Base-by-base conservation (phyloP, 2,113 vertebrate genomes). In the Deroptyus accipitrinus region DNA sequence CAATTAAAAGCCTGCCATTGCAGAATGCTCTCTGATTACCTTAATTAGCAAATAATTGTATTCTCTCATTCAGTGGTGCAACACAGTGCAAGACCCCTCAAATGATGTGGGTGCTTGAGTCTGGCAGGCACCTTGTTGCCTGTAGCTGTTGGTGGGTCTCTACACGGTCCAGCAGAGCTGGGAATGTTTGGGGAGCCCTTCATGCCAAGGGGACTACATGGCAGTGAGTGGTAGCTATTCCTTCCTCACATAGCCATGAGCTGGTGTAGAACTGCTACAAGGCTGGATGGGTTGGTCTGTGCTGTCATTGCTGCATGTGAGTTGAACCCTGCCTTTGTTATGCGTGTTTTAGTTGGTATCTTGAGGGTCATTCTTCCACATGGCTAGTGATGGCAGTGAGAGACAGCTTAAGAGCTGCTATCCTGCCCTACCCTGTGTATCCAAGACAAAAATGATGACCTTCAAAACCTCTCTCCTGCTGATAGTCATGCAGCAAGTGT, bases 11-110 rank as follows among this genome's bases (percentile, higher is more conserved):
- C 44, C 51, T 94, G 95, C 91, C 85, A 95, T 87, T 94, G 90
- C 95, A 95, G 95, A 97, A 97, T 4, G 28, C 90, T 92, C 95
- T 94, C 94, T 95, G 96, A 97, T 97, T 41, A 77, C 90, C 91
- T 95, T 96, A 95, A 97, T 97, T 97, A 97, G 72, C 90, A 86
- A 93, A 59, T 96, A 95, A 96, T 95, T 95, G 90, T 92, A 89
- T 97, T 97, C 91, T 94, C 95, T 85, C 76, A 42, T 94, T 90
- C 95, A 94, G 63, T 82, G 90, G 81, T 95, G 72, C 11, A 4
- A 72, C 63, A 18, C 23, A 1, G 62, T 80, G 54, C 52, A 48
- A 88, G 42, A 46, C 31, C 35, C 25, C 1, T 6, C 27, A 44
- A 80, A 70, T 30, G 20, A 68, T 22, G 61, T 64, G 81, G 83